phyloP scores from a whole-genome alignment of 2,888 invertebrate genomes.

The Portevinia maculata region DNA sequence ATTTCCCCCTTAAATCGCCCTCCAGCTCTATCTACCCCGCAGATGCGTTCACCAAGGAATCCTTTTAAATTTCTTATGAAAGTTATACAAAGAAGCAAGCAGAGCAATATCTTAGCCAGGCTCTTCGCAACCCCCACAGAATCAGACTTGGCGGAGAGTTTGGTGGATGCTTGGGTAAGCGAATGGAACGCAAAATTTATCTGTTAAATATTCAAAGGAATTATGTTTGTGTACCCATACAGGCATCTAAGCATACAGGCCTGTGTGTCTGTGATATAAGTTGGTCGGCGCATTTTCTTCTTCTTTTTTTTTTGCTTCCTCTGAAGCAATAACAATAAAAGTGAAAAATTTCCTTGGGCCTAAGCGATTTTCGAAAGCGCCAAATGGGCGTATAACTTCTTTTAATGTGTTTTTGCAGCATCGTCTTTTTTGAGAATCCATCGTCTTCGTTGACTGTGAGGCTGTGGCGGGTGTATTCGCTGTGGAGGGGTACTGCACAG shows the following conservation, averaged over 20 bases:
- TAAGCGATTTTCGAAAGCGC: constrained; percentile 75
- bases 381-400: constrained; percentile 75
- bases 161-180: constrained; percentile 52
- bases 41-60: constrained; percentile 49
- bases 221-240: constrained; percentile 50
- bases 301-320: constrained; percentile 43
- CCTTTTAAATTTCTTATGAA: constrained; percentile 74
- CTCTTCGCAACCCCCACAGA: constrained; percentile 29
- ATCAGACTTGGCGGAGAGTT: constrained; percentile 19
- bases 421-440: constrained; percentile 58
- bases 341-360: constrained; percentile 74
- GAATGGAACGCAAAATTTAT: constrained; percentile 73
- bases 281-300: constrained; percentile 51
- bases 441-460: constrained; percentile 25
- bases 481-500: constrained; percentile 20
- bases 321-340: constrained; percentile 73
- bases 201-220: constrained; percentile 74
- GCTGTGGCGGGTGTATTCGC: background rate
- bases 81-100: constrained; percentile 69
- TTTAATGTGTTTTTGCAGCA: constrained; percentile 68
- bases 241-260: constrained; percentile 6
- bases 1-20: constrained; percentile 11
- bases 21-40: background rate
- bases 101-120: constrained; percentile 65
- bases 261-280: constrained; percentile 60